These are phyloP conservation scores for Adoxophyes honmai DNA, from an alignment of 1,140 invertebrate species.

Conservation along the genomic window DNA sequence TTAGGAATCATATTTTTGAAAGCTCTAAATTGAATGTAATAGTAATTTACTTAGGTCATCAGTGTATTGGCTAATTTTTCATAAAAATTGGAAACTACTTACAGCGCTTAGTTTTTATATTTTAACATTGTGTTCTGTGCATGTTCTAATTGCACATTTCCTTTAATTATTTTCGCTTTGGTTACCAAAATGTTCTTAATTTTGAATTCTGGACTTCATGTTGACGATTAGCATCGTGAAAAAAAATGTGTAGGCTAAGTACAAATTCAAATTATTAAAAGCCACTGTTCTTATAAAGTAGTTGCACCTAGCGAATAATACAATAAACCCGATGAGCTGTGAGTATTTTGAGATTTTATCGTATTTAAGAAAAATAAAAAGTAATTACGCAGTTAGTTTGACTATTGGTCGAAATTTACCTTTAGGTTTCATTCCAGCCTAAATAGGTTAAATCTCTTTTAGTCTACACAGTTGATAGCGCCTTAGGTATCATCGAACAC, in stretches of 20 bases:
- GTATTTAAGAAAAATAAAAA: constrained; percentile 70
- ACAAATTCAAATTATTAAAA: constrained; percentile 77
- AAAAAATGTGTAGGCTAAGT: constrained; percentile 71
- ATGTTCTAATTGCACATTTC: constrained; percentile 13
- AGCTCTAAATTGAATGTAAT: constrained; percentile 66
- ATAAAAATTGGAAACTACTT: constrained; percentile 13
- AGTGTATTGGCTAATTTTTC: constrained; percentile 46
- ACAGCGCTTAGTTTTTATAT: constrained; percentile 7
- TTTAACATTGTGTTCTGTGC: constrained; percentile 4
- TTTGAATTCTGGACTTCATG: constrained; percentile 43
- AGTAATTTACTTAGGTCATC: constrained; percentile 62
- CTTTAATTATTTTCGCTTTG: constrained; percentile 17
- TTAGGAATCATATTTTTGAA: constrained; percentile 76
- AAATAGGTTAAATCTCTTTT: constrained; percentile 64
- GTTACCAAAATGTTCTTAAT: constrained; percentile 37
- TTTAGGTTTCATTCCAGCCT: constrained; percentile 71
- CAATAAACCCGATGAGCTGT: constrained; percentile 76
- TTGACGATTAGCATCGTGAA: constrained; percentile 54
- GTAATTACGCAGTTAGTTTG: constrained; percentile 56
- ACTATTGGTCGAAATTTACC: constrained; percentile 65
- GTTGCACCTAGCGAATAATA: constrained; percentile 75
- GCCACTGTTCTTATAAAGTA: constrained; percentile 76
- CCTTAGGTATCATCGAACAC: constrained; percentile 49
- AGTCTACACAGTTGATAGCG: constrained; percentile 42
- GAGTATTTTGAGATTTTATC: constrained; percentile 77